Conservation (phyloP, 2,113 vertebrate species). For the Lucifuga dentata region DNA sequence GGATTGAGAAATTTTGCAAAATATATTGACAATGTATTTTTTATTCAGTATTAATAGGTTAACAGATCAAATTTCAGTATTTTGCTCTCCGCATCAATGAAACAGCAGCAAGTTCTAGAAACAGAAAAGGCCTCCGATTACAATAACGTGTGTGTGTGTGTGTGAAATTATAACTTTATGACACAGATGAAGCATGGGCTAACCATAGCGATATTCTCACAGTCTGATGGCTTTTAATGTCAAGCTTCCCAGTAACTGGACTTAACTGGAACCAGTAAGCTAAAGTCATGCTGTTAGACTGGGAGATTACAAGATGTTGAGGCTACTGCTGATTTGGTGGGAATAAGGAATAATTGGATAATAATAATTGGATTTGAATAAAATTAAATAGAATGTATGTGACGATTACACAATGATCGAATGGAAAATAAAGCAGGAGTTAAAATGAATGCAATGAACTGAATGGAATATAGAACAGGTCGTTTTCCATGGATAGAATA, state of each 20-base stretch:
- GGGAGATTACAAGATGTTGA: neutral
- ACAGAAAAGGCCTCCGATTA: no score
- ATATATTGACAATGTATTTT: no score
- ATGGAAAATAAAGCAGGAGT: neutral
- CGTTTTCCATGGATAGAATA: no score
- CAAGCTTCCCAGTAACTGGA: conserved; percentile 6
- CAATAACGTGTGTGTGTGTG: no score
- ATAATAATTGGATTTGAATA: neutral
- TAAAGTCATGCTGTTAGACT: neutral
- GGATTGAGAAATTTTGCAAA: no score
- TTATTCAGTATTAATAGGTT: no score
- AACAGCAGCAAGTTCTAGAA: no score
- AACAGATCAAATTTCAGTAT: no score
- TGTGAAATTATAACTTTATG: no score
- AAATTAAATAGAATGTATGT: neutral
- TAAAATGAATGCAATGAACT: neutral
- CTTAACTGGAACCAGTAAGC: no score
- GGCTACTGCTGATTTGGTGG: neutral
- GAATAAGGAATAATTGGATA: neutral
- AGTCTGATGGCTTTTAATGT: conserved; percentile 58
- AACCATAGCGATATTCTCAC: conserved; percentile 45
- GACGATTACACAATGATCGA: neutral
- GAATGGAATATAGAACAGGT: no score
- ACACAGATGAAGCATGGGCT: neutral
- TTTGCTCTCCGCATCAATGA: no score